Evolutionary conservation across 64 coral and sea anemone species (phyloP), one percentile per base, ranked within the genome.

Genomic region (Dendronephthya gigantea): DNA sequence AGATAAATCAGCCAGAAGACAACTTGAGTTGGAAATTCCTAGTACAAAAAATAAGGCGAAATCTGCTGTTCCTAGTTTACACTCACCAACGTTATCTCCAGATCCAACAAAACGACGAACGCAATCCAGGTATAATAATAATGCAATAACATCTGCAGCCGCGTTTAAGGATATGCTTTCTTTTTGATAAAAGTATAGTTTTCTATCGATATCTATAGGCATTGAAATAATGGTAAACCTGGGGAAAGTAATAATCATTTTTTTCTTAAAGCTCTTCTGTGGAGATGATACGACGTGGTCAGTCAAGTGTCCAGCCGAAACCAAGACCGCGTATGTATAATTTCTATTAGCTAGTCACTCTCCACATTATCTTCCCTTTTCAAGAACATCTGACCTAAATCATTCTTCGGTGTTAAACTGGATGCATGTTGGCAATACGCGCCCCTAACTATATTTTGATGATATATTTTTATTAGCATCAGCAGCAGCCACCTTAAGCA

Each of bases 401-500:
- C n/a, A n/a, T n/a, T n/a, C n/a, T n/a, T n/a, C n/a, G n/a, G n/a
- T n/a, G n/a, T n/a, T n/a, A n/a, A n/a, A n/a, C n/a, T n/a, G n/a
- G n/a, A n/a, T n/a, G n/a, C n/a, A n/a, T n/a, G n/a, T n/a, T n/a
- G n/a, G n/a, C n/a, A n/a, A n/a, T n/a, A n/a, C n/a, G n/a, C n/a
- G n/a, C n/a, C n/a, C n/a, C n/a, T n/a, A n/a, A n/a, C n/a, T 12
- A 52, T 62, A 62, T 15, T 27, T n/a, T 62, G 19, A 19, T 62
- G 55, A 62, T 27, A 62, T 22, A 45, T 70, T 86, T 45, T 86
- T 29, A 69, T 29, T 35, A 97, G 94, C 94, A 35, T 90, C 91
- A 81, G 94, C 94, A 31, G 86, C 94, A 6, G 94, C 94, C 9
- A 97, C 94, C 41, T 89, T 97, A 1, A 97, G 94, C 39, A 97